Evolutionary conservation across 2,888 invertebrate species (phyloP), one percentile per base, ranked within the genome.

Genomic region (Aporophyla nigra): DNA sequence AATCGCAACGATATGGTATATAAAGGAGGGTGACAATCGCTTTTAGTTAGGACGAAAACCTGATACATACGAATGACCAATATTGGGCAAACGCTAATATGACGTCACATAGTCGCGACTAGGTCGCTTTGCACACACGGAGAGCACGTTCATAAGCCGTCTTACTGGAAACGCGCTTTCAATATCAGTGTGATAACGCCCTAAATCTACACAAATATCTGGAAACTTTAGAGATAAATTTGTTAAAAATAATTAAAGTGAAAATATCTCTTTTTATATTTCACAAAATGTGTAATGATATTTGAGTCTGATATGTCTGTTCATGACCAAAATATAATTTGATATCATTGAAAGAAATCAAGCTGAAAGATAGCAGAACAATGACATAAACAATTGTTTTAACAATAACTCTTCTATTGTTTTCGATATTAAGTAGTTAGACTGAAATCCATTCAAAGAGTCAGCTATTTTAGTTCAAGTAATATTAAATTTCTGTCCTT

Each of bases 251-350:
- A 58, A 65, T 43, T 16, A 14, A 14, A 40, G 10, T 51, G 40
- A 65, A 0, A 27, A 10, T 21, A 21, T 14, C 0, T 71, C 3
- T 56, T 16, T 63, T 51, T 5, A 46, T 49, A 40, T 54, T 73
- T 9, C 33, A 51, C 16, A 49, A 56, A 62, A 21, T 61, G 10
- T 81, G 49, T 72, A 80, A 40, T 14, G 19, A 61, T 54, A 56
- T 40, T 58, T 59, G 12, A 14, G 49, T 65, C 49, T 46, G 6
- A n/a, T 19, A 51, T 33, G 1, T 65, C 33, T 53, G 24, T 54
- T 16, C 7, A 33, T 4, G 33, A n/a, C 27, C 2, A 16, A 54
- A 43, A 40, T 43, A 16, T 40, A n/a, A 27, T 80, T 68, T 33
- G 0, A 43, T n/a, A 12, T 10, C 21, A 61, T 80, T 66, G n/a